Conservation (phyloP, 2,888 invertebrate genomes). For the Hirtodrosophila trivittata region DNA sequence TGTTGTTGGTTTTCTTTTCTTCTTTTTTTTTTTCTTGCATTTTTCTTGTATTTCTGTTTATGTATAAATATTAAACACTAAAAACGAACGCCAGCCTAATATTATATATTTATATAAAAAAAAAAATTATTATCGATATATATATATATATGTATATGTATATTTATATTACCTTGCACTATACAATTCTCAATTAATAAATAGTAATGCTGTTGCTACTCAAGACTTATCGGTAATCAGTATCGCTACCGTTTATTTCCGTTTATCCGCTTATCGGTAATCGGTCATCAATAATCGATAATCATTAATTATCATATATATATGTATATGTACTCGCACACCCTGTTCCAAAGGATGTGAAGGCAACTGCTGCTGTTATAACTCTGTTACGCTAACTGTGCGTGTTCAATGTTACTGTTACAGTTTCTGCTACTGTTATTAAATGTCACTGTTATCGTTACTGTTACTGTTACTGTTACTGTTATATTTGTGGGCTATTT, state of each 20-base stretch:
- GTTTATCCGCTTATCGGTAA: neutral
- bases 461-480: constrained; percentile 18
- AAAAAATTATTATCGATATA: constrained; percentile 35
- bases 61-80: constrained; percentile 78
- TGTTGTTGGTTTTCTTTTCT: constrained; percentile 17
- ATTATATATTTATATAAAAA: constrained; percentile 17
- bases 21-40: constrained; percentile 10
- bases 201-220: constrained; percentile 71
- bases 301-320: too few species aligned
- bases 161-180: constrained; percentile 52
- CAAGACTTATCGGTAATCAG: constrained; percentile 54
- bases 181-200: constrained; percentile 72
- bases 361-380: constrained; percentile 2
- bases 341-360: constrained; percentile 11
- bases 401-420: constrained; percentile 18
- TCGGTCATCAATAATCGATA: constrained; percentile 7
- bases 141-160: constrained; percentile 24
- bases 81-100: constrained; percentile 73
- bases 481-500: too few species aligned
- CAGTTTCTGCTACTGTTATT: constrained; percentile 3
- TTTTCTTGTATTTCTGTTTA: constrained; percentile 52
- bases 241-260: constrained; percentile 5
- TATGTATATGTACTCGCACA: too few species aligned
- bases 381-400: constrained; percentile 35
- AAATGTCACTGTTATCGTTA: constrained; percentile 26